Base-by-base conservation (phyloP, 2,797 vertebrate species). In the Chloroceryle amazona region DNA sequence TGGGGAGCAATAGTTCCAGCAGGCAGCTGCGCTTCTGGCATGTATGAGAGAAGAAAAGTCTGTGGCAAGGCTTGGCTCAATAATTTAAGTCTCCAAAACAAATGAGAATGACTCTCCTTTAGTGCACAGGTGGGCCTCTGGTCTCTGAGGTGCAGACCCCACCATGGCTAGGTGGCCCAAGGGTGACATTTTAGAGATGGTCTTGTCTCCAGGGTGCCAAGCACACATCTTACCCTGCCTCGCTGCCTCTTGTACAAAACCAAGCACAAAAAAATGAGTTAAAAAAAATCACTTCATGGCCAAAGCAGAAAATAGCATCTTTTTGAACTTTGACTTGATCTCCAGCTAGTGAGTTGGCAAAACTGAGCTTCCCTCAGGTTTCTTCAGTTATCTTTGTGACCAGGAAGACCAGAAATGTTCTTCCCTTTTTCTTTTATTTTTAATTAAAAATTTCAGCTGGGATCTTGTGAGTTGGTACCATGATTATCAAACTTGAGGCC, bases 221-320 rank as follows among this genome's bases (percentile, higher is more conserved):
- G 71, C 9, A 57, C 35, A 19, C 13, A 13, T 25, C 28, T 85
- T 1, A 1, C 47, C 63, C 62, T 8, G 4, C 46, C 54, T 78
- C 0, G 0, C 41, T 81, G 61, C 54, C 37, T 68, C 42, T 86
- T 2, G 1, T 49, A 55, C 31, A 57, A 85, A 90, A 84, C 5
- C 17, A 68, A 79, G 58, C 41, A 33, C 26, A 68, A 79, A 86
- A 55, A 88, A 67, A 28, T 6, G 16, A 28, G 25, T 28, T 12
- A 13, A 25, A 51, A 78, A 37, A 44, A 5, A 15, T 13, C 16
- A 10, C 31, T 70, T 25, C 81, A 82, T 46, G 83, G 52, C 67
- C 86, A 95, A 73, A 89, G 78, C 90, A 94, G 86, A 20, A 94
- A 93, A 75, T 3, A 66, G 35, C 26, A 42, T 42, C 54, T 46